phyloP scores from a whole-genome alignment of 2,888 invertebrate genomes.

The Cenopis cana region DNA sequence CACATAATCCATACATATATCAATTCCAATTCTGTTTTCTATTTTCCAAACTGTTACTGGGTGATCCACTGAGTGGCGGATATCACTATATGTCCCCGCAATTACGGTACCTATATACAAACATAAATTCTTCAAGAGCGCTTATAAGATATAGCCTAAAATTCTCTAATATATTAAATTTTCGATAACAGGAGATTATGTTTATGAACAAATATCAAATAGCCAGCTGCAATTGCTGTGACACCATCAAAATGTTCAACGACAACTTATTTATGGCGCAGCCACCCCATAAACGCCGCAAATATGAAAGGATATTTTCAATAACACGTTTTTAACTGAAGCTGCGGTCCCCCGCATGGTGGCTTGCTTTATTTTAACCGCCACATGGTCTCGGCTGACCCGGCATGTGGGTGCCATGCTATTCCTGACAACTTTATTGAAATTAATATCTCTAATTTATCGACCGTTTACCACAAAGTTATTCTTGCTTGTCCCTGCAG shows the following conservation, averaged over 20 bases:
- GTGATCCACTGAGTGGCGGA: too few relatives aligned
- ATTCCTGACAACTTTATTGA: constrained; percentile 42
- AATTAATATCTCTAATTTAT: constrained; percentile 44
- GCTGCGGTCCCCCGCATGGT: constrained; percentile 45
- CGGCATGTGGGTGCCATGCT: constrained; percentile 44
- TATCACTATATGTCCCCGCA: too few relatives aligned
- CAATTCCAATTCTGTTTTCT: not conserved
- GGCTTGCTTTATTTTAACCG: constrained; percentile 40
- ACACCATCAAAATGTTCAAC: constrained; percentile 4
- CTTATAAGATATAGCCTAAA: too few relatives aligned
- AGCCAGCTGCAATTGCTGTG: not conserved
- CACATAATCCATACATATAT: not conserved
- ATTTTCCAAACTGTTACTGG: too few relatives aligned
- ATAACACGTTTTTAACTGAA: constrained; percentile 43
- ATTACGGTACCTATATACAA: too few relatives aligned
- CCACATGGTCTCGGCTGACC: constrained; percentile 30
- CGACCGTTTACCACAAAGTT: constrained; percentile 30
- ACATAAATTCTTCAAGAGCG: too few relatives aligned
- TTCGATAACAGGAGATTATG: too few relatives aligned
- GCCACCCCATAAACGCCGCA: constrained; percentile 38
- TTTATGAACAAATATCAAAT: constrained; percentile 8
- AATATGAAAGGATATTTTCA: constrained; percentile 41
- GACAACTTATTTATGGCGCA: constrained; percentile 17
- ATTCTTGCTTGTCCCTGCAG: constrained; percentile 24
- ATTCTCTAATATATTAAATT: too few relatives aligned